Base-by-base conservation (phyloP, 2,888 invertebrate genomes). In the Candidula unifasciata region DNA sequence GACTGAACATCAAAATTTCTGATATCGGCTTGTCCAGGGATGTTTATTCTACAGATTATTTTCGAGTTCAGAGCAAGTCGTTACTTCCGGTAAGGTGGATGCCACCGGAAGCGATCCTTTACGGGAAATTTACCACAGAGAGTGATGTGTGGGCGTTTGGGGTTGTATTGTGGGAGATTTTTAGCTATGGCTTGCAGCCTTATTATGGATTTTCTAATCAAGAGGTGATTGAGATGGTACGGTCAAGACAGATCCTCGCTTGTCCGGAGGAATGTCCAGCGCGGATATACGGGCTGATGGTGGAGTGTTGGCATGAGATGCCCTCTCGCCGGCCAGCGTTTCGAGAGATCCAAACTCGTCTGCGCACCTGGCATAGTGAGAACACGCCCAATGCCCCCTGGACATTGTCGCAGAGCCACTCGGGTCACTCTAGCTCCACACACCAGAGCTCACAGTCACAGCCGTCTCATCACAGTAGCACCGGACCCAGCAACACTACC, bases 91-190 rank as follows among this genome's bases (percentile, higher is more conserved):
- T 98, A 0, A 95, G 99, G 88, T 99, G 99, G 99, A 99, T 99
- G 99, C 98, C 99, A 24, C 97, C 98, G 0, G 99, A 99, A 94
- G 97, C 98, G 0, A 98, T 99, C 92, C 95, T 99, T 74, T 99
- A 98, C 94, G 98, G 98, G 24, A 98, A 98, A 95, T 99, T 98
- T 93, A 98, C 98, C 2, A 98, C 98, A 0, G 98, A 99, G 94
- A 97, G 98, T 89, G 99, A 99, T 94, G 98, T 99, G 52, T 99
- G 99, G 99, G 97, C 98, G 35, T 99, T 97, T 94, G 99, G 99
- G 27, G 98, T 99, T 30, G 97, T 99, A 21, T 94, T 99, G 57
- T 99, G 99, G 99, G 99, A 99, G 95, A 98, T 99, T 86, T 99
- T 98, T 94, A 98, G 97, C 92, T 99, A 97, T 93, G 99, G 99